Percentiles rank a stretch among this genome's conserved stretches.
Evolutionary conservation across 2,797 vertebrate genomes (phyloP).

Genomic region (Paratrypauchen microcephalus): DNA sequence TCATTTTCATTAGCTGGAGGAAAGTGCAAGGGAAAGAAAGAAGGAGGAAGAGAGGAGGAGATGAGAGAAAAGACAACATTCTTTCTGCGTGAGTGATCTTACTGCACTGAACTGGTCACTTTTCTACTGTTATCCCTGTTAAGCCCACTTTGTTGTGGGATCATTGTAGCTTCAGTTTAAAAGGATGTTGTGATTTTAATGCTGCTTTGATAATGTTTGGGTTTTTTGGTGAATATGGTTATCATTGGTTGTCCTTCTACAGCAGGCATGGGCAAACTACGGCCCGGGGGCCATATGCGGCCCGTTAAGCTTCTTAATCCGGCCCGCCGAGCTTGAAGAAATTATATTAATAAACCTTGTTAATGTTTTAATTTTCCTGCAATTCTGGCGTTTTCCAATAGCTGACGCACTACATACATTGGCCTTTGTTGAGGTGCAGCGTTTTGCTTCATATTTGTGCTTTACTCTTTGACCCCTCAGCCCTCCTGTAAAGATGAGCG

Average conservation of each 20-base stretch:
- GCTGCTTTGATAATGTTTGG: not conserved
- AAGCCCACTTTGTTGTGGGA: not conserved
- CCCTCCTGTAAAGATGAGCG: too few relatives aligned
- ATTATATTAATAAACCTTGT: too few relatives aligned
- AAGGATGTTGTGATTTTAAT: not conserved
- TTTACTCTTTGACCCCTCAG: too few relatives aligned
- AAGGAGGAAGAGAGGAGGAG: constrained; percentile 27
- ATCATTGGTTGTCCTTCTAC: not conserved
- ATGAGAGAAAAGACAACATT: constrained; percentile 2
- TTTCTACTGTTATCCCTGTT: constrained; percentile 38
- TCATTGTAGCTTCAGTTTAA: not conserved
- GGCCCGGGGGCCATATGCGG: too few relatives aligned
- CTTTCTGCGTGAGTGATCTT: constrained; percentile 18
- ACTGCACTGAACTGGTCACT: constrained; percentile 40
- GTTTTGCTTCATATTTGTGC: too few relatives aligned
- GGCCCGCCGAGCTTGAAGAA: too few relatives aligned
- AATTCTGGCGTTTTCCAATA: too few relatives aligned
- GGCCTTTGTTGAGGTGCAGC: too few relatives aligned
- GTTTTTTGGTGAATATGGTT: not conserved
- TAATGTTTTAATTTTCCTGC: too few relatives aligned
- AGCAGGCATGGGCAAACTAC: too few relatives aligned
- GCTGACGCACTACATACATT: too few relatives aligned
- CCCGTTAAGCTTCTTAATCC: too few relatives aligned
- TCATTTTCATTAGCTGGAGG: constrained; percentile 68
- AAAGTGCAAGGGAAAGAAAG: constrained; percentile 58